phyloP scores from a whole-genome alignment of 2,113 vertebrate species.

The Brienomyrus brachyistius region DNA sequence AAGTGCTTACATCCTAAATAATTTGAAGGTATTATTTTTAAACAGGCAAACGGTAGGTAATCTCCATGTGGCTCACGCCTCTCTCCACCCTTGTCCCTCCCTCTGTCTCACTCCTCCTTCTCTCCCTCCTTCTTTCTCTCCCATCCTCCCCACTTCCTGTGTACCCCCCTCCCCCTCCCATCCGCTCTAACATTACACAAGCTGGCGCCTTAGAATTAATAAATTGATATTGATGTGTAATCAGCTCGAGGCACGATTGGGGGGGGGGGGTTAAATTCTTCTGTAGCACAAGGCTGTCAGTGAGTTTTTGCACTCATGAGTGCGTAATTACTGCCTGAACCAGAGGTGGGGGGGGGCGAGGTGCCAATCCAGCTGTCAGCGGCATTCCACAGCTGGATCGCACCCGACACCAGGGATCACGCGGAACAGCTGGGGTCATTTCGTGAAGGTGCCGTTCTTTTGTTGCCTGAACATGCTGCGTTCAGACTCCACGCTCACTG shows the following conservation, averaged over 20 bases:
- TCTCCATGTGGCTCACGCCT: neutral
- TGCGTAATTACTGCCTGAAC: constrained; percentile 29
- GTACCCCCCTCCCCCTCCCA: constrained; percentile 29
- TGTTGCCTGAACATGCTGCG: neutral
- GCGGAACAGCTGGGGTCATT: neutral
- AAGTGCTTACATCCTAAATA: neutral
- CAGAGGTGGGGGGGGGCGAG: constrained; percentile 3
- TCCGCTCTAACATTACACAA: constrained; percentile 24
- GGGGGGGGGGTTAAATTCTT: constrained; percentile 50
- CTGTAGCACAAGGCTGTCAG: constrained; percentile 31
- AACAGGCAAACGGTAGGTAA: neutral
- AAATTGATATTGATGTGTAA: constrained; percentile 68
- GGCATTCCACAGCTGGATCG: neutral
- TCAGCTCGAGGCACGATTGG: constrained; percentile 34
- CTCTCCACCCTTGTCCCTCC: constrained; percentile 26
- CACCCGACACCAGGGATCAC: neutral
- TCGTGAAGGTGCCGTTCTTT: neutral
- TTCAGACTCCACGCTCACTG: neutral
- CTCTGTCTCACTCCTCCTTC: constrained; percentile 33
- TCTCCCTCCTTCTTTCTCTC: constrained; percentile 42
- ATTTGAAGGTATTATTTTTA: neutral
- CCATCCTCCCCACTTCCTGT: constrained; percentile 44
- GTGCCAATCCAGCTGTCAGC: neutral
- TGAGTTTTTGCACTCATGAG: constrained; percentile 33
- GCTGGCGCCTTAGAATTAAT: constrained; percentile 57